Evolutionary conservation across 2,113 vertebrate genomes (phyloP).

Genomic region (Oncorhynchus nerka): DNA sequence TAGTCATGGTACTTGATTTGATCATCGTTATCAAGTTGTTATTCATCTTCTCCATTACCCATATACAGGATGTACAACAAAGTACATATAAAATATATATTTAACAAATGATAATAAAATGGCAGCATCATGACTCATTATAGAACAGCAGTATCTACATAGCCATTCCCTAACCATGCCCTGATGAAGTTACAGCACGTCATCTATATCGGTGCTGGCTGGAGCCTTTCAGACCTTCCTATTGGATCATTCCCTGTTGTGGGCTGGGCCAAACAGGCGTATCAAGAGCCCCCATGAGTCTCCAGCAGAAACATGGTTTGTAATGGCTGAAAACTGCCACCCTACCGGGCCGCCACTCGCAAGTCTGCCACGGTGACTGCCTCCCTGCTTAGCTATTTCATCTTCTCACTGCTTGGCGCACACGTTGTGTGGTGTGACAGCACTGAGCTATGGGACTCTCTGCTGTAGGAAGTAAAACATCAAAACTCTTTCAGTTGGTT

Average conservation of each 20-base stretch:
- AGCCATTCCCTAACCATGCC: not conserved
- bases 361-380: too few relatives aligned
- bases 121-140: too few relatives aligned
- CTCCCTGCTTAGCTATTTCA: not conserved
- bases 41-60: too few relatives aligned
- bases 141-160: too few relatives aligned
- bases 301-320: not conserved
- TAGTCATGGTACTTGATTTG: too few relatives aligned
- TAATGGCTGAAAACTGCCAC: too few relatives aligned
- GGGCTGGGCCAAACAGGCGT: not conserved
- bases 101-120: too few relatives aligned
- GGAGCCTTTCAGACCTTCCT: not conserved
- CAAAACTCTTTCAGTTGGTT: too few relatives aligned
- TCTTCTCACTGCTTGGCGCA: constrained; percentile 8
- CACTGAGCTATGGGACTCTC: not conserved
- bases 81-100: too few relatives aligned
- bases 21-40: too few relatives aligned
- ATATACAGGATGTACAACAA: too few relatives aligned
- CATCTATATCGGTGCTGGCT: not conserved
- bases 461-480: not conserved
- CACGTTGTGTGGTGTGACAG: constrained; percentile 58
- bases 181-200: not conserved
- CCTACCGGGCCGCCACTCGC: too few relatives aligned
- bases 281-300: not conserved
- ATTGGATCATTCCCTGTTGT: not conserved